These are phyloP conservation scores for Tiliacea citrago DNA, from an alignment of 2,888 invertebrate genomes.

Conservation along the genomic window DNA sequence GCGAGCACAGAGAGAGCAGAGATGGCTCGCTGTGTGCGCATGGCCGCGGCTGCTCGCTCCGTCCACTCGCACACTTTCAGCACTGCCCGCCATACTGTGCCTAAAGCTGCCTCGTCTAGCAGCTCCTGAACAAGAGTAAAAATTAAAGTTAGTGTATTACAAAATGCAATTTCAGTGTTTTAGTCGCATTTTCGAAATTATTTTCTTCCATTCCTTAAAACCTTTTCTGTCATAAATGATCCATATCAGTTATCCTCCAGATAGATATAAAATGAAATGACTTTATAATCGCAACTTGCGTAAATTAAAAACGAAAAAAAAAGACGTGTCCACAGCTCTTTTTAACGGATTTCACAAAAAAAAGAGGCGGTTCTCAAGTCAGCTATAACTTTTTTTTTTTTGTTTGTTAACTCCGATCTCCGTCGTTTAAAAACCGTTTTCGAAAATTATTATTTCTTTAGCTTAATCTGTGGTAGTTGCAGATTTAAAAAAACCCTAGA, in stretches of 20 bases:
- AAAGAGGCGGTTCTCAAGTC: too few species aligned
- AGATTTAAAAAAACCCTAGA: background rate
- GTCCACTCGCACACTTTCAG: constrained; percentile 59
- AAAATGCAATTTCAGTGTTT: background rate
- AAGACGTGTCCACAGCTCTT: background rate
- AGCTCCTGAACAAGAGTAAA: constrained; percentile 88
- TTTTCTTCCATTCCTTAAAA: background rate
- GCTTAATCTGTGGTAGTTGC: background rate
- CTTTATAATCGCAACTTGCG: background rate
- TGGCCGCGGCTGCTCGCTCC: constrained; percentile 85
- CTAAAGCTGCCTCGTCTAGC: constrained; percentile 94
- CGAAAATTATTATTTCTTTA: too few species aligned
- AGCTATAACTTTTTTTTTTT: too few species aligned
- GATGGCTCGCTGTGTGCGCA: constrained; percentile 87
- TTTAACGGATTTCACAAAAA: too few species aligned
- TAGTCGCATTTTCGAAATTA: background rate
- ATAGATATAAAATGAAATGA: background rate
- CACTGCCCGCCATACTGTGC: constrained; percentile 92
- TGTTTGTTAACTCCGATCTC: too few species aligned
- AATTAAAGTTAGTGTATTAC: background rate
- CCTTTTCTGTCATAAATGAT: background rate
- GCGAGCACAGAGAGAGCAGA: constrained; percentile 91
- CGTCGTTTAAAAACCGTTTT: too few species aligned
- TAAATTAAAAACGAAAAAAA: background rate
- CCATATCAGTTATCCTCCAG: background rate